A percentile compares a stretch with the other conserved stretches of the same genome.
phyloP scores from a whole-genome alignment of 1,140 invertebrate genomes.

The Anagrus nilaparvatae region DNA sequence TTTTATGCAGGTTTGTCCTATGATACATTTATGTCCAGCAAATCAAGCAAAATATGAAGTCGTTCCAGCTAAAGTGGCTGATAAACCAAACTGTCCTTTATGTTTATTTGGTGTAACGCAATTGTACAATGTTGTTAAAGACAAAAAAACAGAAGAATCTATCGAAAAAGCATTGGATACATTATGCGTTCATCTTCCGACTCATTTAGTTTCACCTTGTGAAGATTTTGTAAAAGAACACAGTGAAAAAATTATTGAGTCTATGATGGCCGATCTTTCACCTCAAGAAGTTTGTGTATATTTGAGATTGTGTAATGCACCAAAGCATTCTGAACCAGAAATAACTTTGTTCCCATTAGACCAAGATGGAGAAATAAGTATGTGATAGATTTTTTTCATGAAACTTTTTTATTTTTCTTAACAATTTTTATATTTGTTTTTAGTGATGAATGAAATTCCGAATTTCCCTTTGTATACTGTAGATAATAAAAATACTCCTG shows the following conservation, averaged over 20 bases:
- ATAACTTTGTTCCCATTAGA: conserved; percentile 32
- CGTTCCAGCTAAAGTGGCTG: no score
- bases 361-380: conserved; percentile 47
- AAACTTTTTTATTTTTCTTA: no score
- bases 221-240: conserved; percentile 66
- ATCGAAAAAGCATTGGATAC: conserved; percentile 61
- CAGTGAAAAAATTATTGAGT: conserved; percentile 62
- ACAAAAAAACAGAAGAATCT: conserved; percentile 53
- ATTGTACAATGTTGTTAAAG: conserved; percentile 54
- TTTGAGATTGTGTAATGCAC: conserved; percentile 54
- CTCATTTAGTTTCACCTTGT: conserved; percentile 55
- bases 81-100: conserved; percentile 60
- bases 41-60: no score
- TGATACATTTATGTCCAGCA: conserved; percentile 47
- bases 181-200: conserved; percentile 60
- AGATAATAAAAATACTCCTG: conserved; percentile 4
- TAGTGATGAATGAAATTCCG: conserved; percentile 55
- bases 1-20: conserved; percentile 49
- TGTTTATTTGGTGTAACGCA: conserved; percentile 71
- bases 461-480: conserved; percentile 28
- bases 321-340: conserved; percentile 24
- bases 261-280: conserved; percentile 64
- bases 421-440: conserved; percentile 22
- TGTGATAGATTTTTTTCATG: conserved; percentile 26
- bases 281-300: conserved; percentile 69